Evolutionary conservation across 2,113 vertebrate species (phyloP).

Genomic region (Stigmatopora argus): DNA sequence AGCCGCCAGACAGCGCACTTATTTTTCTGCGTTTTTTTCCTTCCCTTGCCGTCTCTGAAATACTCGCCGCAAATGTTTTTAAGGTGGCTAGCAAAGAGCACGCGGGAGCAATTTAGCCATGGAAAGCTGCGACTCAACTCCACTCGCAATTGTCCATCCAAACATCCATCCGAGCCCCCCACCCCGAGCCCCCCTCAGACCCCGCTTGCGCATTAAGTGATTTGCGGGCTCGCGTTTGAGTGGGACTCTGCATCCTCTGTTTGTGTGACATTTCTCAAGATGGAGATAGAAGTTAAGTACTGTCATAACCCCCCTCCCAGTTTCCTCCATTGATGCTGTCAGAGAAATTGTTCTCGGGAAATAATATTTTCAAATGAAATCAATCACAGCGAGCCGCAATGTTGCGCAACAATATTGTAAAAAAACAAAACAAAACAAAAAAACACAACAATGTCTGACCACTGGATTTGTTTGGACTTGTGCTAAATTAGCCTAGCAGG

Average conservation of each 20-base stretch:
- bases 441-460: constrained; percentile 14
- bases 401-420: constrained; percentile 21
- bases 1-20: constrained; percentile 6
- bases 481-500: too few relatives aligned
- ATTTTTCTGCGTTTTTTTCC: not conserved
- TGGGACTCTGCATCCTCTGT: constrained; percentile 41
- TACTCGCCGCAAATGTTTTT: constrained; percentile 46
- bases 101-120: constrained; percentile 60
- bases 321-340: constrained; percentile 24
- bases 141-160: constrained; percentile 37
- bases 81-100: constrained; percentile 36
- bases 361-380: constrained; percentile 45
- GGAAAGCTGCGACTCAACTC: constrained; percentile 38
- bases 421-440: too few relatives aligned
- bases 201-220: constrained; percentile 44
- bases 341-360: constrained; percentile 39
- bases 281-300: constrained; percentile 37
- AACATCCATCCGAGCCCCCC: not conserved
- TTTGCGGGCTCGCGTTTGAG: constrained; percentile 54
- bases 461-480: constrained; percentile 28
- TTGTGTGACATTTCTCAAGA: constrained; percentile 50
- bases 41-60: constrained; percentile 43
- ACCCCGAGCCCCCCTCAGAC: constrained; percentile 22
- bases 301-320: constrained; percentile 8
- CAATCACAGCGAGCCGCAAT: constrained; percentile 12